Conservation (phyloP, 2,113 vertebrate genomes). For the Epinephelus moara region DNA sequence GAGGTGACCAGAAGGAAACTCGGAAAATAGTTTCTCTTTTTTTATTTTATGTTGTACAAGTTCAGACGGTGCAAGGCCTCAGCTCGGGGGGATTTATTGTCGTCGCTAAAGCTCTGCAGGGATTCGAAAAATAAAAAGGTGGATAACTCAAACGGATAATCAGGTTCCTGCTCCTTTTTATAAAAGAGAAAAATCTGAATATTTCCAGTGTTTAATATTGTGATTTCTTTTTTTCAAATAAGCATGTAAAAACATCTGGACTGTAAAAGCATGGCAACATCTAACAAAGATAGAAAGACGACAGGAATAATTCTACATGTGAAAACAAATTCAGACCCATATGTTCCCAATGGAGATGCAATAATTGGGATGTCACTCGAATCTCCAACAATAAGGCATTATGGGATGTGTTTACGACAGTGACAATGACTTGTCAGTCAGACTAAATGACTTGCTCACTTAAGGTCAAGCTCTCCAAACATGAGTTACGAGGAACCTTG, state of each 20-base stretch:
- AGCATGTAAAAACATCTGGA: not conserved
- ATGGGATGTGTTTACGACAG: conserved; percentile 36
- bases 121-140: not conserved
- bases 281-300: not conserved
- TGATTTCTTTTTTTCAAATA: not conserved
- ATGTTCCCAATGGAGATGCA: not conserved
- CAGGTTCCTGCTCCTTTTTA: not conserved
- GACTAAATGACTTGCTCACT: conserved; percentile 1
- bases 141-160: not conserved
- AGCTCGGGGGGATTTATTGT: conserved; percentile 1
- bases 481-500: conserved; percentile 44
- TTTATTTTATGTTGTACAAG: conserved; percentile 22
- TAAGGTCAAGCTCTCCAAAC: conserved; percentile 29
- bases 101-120: not conserved
- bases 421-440: conserved; percentile 26
- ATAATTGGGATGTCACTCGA: not conserved
- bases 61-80: not conserved
- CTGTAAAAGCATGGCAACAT: not conserved
- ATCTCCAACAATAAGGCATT: conserved; percentile 20
- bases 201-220: not conserved
- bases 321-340: not conserved
- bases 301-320: no score
- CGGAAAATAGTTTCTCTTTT: conserved; percentile 7
- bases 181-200: not conserved
- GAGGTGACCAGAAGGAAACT: conserved; percentile 61